Percentiles rank a stretch among this genome's conserved stretches.
phyloP scores from a whole-genome alignment of 92 coral and sea anemone species.

The Parazoanthus darwini region DNA sequence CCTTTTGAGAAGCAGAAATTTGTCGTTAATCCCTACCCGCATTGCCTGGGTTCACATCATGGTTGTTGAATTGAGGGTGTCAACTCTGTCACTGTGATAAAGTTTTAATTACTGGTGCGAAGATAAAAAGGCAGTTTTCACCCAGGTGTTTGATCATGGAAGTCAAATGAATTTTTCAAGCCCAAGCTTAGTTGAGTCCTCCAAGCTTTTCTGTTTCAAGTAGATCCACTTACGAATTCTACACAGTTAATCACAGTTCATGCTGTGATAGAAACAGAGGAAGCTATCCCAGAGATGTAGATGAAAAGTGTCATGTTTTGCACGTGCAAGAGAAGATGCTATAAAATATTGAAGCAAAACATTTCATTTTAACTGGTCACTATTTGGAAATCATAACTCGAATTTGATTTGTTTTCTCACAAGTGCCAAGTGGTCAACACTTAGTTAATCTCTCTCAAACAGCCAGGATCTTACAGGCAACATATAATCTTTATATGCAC shows the following conservation, averaged over 20 bases:
- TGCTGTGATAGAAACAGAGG: constrained; percentile 25
- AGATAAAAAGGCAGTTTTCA: neutral
- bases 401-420: neutral
- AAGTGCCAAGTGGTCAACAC: constrained; percentile 9
- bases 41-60: no score
- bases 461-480: constrained; percentile 11
- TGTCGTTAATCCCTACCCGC: neutral
- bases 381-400: neutral
- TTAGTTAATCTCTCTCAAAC: constrained; percentile 10
- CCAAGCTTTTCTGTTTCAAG: constrained; percentile 14
- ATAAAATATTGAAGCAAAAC: neutral
- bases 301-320: neutral
- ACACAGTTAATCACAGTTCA: constrained; percentile 35
- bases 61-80: neutral
- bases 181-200: constrained; percentile 22
- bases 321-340: neutral
- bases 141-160: neutral
- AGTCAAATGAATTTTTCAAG: neutral
- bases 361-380: neutral
- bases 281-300: constrained; percentile 36
- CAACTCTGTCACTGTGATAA: neutral
- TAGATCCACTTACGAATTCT: constrained; percentile 42
- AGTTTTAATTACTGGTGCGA: neutral
- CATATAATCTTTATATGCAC: constrained; percentile 7
- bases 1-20: constrained; percentile 11